phyloP scores from a whole-genome alignment of 1,140 invertebrate genomes.

The Chelonus insularis region DNA sequence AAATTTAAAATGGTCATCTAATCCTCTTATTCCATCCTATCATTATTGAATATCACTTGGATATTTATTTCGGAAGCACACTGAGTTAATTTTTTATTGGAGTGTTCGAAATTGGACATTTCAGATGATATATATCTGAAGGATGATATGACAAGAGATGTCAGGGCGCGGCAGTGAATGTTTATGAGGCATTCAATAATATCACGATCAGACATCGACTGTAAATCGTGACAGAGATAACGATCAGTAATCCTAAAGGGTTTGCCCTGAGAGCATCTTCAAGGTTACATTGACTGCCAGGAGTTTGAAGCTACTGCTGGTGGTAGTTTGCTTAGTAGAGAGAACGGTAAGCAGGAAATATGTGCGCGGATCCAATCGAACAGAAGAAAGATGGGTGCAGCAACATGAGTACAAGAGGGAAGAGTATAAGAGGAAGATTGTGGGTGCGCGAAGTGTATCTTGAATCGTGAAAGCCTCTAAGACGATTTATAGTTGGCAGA shows the following conservation, averaged over 20 bases:
- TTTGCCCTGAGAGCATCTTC: slow-evolving; percentile 34
- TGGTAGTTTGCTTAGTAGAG: slow-evolving; percentile 8
- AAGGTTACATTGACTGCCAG: slow-evolving; percentile 32
- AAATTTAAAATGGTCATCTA: no score
- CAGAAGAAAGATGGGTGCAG: not conserved
- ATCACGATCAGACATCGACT: slow-evolving; percentile 17
- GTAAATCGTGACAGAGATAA: slow-evolving; percentile 40
- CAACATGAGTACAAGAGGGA: no score
- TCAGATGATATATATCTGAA: slow-evolving; percentile 8
- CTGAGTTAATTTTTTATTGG: not conserved
- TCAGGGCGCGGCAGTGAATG: not conserved
- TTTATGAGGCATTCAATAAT: slow-evolving; percentile 34
- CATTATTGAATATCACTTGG: no score
- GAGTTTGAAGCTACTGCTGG: slow-evolving; percentile 30
- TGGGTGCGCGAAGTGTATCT: slow-evolving; percentile 33
- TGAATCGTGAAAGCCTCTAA: slow-evolving; percentile 39
- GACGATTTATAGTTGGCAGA: slow-evolving; percentile 41
- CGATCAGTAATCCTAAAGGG: slow-evolving; percentile 36
- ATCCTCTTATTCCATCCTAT: no score
- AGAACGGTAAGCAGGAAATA: slow-evolving; percentile 40
- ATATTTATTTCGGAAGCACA: not conserved
- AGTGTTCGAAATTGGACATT: not conserved
- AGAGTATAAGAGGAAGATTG: slow-evolving; percentile 5
- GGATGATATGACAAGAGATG: slow-evolving; percentile 11
- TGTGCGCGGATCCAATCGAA: slow-evolving; percentile 31